Base-by-base conservation (phyloP, 92 coral and sea anemone species). In the Phenganax stokvisi region DNA sequence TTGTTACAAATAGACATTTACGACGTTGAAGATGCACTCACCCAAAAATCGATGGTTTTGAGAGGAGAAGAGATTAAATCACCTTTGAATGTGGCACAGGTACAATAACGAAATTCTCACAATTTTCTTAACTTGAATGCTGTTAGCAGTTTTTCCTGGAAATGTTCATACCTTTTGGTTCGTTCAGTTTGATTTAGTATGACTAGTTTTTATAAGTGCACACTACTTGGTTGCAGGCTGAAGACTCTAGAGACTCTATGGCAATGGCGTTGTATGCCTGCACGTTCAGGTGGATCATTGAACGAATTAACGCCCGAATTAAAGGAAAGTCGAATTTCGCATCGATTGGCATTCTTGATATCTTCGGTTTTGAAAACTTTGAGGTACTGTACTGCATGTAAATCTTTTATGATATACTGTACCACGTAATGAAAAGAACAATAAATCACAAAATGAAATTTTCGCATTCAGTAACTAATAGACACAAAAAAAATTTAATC, bases 11-110 rank as follows among this genome's bases (percentile, higher is more conserved):
- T 94, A 56, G 98, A 94, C 77, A 88, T 94, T 73, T 94, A 94
- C 60, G 97, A 87, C 16, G 85, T 94, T 62, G 91, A 85, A 28
- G 98, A 94, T 85, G 97, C 92, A 56, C 81, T 94, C 30, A 92
- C 97, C 6, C 91, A 90, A 86, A 94, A 89, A 76, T 88, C 96
- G 12, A 90, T 92, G 97, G 83, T 90, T 16, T 87, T 94, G 15
- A 72, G 98, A 86, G 98, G 98, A 79, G 98, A 94, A 65, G 97
- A 94, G 77, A 94, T 94, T 65, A 93, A 88, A 86, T 94, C 98
- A 3, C 98, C 98, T 2, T 87, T 94, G 53, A 90, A 97, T 72
- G 85, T 94, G 31, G 90, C 87, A 75, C 98, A 91, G 90, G 97
- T 93, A 77, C 3, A 60, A 11, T 31, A 51, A 2, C 61, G 9